phyloP scores from a whole-genome alignment of 2,797 vertebrate species.

The Cheirogaleus major region DNA sequence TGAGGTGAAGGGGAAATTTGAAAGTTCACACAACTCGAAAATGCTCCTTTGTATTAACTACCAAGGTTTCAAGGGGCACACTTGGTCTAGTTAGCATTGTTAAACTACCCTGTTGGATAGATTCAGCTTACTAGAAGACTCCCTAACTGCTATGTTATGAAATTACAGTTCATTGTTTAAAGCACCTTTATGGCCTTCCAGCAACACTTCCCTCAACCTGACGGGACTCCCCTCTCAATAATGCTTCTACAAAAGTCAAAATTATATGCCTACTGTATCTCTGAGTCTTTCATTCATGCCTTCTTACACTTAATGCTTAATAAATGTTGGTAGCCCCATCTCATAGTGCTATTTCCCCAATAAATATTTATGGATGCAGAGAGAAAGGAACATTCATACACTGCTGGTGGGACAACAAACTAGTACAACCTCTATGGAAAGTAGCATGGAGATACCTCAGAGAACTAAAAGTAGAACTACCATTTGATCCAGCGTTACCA shows the following conservation, averaged over 20 bases:
- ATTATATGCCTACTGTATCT: background rate
- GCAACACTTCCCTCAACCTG: background rate
- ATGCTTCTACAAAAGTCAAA: background rate
- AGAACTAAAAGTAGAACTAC: too few species aligned
- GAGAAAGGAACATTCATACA: too few species aligned
- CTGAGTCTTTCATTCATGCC: background rate
- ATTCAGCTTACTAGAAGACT: background rate
- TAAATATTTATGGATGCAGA: too few species aligned
- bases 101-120: background rate
- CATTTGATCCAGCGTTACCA: too few species aligned
- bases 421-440: too few species aligned
- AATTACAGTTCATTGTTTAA: background rate
- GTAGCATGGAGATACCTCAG: too few species aligned
- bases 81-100: background rate
- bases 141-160: background rate
- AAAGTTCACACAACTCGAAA: slow-evolving; percentile 18
- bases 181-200: background rate
- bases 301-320: background rate
- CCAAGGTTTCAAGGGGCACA: background rate
- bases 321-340: background rate
- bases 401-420: too few species aligned
- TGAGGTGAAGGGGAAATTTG: slow-evolving; percentile 27
- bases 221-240: background rate
- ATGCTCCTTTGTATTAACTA: slow-evolving; percentile 20
- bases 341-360: background rate